Evolutionary conservation across 2,113 vertebrate genomes (phyloP).

Genomic region (Ammospiza nelsoni): DNA sequence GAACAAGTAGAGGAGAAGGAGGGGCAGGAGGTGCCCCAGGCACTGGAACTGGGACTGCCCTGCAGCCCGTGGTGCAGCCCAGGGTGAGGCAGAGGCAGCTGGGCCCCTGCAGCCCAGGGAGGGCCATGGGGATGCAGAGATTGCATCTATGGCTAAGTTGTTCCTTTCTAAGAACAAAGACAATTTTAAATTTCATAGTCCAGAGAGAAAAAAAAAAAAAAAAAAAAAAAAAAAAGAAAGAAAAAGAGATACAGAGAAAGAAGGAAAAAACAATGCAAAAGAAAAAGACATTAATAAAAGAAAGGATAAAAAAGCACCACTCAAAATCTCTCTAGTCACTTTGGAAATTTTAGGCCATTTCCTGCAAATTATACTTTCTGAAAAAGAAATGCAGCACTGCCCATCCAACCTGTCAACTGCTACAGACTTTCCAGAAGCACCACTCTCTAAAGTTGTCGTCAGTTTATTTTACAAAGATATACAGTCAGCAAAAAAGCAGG

Average conservation of each 20-base stretch:
- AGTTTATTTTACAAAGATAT: slow-evolving; percentile 23
- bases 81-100: no score
- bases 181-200: not conserved
- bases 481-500: not conserved
- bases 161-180: not conserved
- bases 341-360: not conserved
- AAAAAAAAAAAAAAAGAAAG: no score
- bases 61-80: no score
- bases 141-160: not conserved
- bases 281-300: not conserved
- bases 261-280: not conserved
- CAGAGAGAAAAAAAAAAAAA: not conserved
- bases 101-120: rapidly evolving
- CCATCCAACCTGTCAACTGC: not conserved
- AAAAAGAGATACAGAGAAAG: rapidly evolving
- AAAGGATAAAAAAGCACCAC: not conserved
- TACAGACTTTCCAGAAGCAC: slow-evolving; percentile 20
- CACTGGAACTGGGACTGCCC: rapidly evolving
- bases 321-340: not conserved
- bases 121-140: not conserved
- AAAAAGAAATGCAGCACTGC: not conserved
- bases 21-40: not conserved
- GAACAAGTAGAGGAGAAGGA: no score
- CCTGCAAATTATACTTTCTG: not conserved
- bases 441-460: slow-evolving; percentile 65